Conservation (phyloP, 2,113 vertebrate species). For the Echinops telfairi region DNA sequence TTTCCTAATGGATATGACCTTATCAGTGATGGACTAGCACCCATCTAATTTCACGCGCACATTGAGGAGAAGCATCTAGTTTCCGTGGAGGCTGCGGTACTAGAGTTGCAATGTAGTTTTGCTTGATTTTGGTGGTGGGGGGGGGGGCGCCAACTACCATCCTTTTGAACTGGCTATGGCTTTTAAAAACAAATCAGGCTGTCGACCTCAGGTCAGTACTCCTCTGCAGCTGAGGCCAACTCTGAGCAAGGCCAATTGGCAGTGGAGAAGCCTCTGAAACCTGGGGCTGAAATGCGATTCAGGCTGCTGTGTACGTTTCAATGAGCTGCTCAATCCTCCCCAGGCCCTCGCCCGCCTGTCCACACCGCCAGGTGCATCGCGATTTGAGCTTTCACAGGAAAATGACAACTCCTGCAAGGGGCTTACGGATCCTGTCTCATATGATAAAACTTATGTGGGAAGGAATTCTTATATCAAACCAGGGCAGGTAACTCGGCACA, state of each 20-base stretch:
- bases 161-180: background rate
- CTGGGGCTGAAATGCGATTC: constrained; percentile 35
- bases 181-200: constrained; percentile 19
- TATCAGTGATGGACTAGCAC: background rate
- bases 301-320: constrained; percentile 39
- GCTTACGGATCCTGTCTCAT: constrained; percentile 9
- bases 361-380: constrained; percentile 11
- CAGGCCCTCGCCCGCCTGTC: background rate
- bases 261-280: background rate
- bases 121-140: too few relatives aligned
- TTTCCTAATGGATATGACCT: constrained; percentile 27
- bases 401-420: constrained; percentile 35
- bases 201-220: background rate
- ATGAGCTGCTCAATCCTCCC: background rate
- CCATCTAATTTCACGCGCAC: background rate
- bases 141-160: too few relatives aligned
- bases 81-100: background rate
- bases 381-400: constrained; percentile 55
- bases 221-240: background rate
- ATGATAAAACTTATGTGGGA: constrained; percentile 36
- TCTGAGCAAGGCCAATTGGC: background rate
- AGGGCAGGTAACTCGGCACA: background rate
- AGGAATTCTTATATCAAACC: constrained; percentile 38
- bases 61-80: background rate
- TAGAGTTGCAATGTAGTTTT: background rate